These are phyloP conservation scores for Allolobophora icterica DNA, from an alignment of 2,888 invertebrate genomes.

Conservation along the genomic window DNA sequence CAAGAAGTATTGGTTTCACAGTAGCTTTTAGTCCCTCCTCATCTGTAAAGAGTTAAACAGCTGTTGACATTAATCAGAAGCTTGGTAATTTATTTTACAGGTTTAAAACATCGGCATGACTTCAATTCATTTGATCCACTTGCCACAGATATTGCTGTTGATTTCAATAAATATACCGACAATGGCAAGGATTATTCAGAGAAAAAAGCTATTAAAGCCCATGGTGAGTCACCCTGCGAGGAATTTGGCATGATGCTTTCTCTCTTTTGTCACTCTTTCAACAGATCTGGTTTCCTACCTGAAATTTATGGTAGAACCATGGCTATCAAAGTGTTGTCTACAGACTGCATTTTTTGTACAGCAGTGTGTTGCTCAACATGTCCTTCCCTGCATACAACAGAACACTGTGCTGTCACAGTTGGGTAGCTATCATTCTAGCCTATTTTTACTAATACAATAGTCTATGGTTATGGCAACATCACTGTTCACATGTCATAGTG, in stretches of 20 bases:
- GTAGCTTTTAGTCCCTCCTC: neutral
- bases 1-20: neutral
- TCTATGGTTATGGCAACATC: too few relatives aligned
- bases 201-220: neutral
- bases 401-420: too few relatives aligned
- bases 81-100: neutral
- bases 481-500: too few relatives aligned
- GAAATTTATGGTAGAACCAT: neutral
- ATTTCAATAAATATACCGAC: neutral
- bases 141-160: neutral
- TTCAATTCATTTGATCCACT: neutral
- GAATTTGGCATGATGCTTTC: neutral
- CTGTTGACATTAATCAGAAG: neutral
- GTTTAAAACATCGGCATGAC: neutral
- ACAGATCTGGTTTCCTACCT: neutral
- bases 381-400: too few relatives aligned
- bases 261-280: neutral
- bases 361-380: too few relatives aligned
- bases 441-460: too few relatives aligned
- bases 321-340: too few relatives aligned
- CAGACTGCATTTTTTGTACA: too few relatives aligned
- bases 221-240: neutral
- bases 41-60: neutral
- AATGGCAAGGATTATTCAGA: neutral
- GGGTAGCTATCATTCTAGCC: too few relatives aligned